Evolutionary conservation across 2,113 vertebrate species (phyloP), one percentile per base, ranked within the genome.

Genomic region (Ammodytes marinus): DNA sequence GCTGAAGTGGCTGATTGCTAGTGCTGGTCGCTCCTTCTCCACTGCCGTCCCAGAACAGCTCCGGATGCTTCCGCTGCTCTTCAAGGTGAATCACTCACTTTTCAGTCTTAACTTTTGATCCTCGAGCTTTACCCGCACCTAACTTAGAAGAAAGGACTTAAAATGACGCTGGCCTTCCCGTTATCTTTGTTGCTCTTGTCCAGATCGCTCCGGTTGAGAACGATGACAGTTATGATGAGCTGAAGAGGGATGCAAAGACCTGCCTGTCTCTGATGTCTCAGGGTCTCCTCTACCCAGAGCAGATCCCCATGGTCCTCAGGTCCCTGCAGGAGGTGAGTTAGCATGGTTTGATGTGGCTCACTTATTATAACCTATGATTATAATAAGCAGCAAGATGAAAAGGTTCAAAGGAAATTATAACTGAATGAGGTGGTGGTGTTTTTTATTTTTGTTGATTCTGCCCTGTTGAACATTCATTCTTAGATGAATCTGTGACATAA

Each of bases 151-250:
- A 27, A 37, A 17, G 0, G 13, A 43, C 2, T 17, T 40, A 13
- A 74, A 50, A 27, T 17, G 37, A 66, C 0, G 0, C 40, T 40
- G 39, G 35, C 42, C 6, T 8, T 42, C 17, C 42, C 1, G 0
- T 52, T 39, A 0, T 49, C 6, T 65, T 17, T 64, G 39, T 57
- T 27, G 4, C 12, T 60, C 40, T 70, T 19, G 60, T 78, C 52
- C 87, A 99, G 98, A 99, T 99, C 85, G 98, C 98, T 77, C 98
- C 98, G 0, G 97, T 99, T 49, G 98, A 99, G 93, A 99, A 99
- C 6, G 98, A 99, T 82, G 97, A 97, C 89, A 99, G 95, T 89
- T 99, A 99, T 0, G 98, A 99, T 93, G 98, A 99, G 86, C 95
- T 99, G 86, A 99, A 99, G 92, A 97, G 96, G 94, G 98, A 99